phyloP scores from a whole-genome alignment of 2,888 invertebrate genomes.

The Pseudeuparius sepicola region DNA sequence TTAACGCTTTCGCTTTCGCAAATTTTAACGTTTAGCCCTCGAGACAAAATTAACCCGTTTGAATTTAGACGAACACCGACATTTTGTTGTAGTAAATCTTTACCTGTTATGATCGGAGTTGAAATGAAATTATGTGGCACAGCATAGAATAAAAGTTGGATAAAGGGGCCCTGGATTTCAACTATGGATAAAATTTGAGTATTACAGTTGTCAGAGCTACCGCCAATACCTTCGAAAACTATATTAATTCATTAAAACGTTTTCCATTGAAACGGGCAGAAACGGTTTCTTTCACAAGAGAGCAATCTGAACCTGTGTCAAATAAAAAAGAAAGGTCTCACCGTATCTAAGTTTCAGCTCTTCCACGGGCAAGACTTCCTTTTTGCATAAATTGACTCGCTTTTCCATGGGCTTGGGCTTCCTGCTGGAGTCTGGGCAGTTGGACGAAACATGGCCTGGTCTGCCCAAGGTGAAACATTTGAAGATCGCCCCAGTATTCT shows the following conservation, averaged over 20 bases:
- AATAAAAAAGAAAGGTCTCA: constrained; percentile 5
- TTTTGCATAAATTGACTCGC: neutral
- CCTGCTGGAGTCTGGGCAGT: too few species aligned
- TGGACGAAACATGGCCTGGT: too few species aligned
- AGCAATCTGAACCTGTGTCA: constrained; percentile 7
- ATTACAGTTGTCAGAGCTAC: neutral
- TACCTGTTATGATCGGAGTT: too few species aligned
- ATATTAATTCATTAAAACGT: neutral
- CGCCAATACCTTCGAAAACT: constrained; percentile 1
- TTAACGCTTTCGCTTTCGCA: too few species aligned
- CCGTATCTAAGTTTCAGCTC: constrained; percentile 3
- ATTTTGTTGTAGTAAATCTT: too few species aligned
- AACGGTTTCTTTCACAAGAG: constrained; percentile 4
- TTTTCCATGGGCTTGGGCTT: constrained; percentile 3
- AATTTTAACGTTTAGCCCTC: too few species aligned
- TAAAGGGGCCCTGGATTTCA: neutral
- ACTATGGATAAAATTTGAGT: neutral
- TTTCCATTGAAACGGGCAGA: constrained; percentile 3
- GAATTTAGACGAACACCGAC: too few species aligned
- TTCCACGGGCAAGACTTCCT: neutral
- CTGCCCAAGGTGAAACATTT: too few species aligned
- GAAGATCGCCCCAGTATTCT: too few species aligned
- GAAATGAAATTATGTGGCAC: too few species aligned
- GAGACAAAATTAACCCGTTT: too few species aligned
- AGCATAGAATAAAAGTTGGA: constrained; percentile 2